phyloP scores from a whole-genome alignment of 2,113 vertebrate genomes.

The Campylomormyrus tamandua region DNA sequence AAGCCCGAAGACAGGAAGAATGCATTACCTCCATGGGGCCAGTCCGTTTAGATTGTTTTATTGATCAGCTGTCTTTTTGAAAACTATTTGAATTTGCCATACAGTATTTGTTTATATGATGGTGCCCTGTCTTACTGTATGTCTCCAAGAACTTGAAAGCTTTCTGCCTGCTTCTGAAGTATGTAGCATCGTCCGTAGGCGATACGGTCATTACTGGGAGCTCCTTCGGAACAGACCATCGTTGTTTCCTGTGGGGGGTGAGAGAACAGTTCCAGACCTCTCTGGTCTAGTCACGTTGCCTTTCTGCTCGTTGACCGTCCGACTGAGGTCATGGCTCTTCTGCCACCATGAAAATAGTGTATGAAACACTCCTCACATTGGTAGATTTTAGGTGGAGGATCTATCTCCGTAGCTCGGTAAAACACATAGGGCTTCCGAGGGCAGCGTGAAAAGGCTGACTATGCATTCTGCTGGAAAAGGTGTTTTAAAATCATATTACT shows the following conservation, averaged over 20 bases:
- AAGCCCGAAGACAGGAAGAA: not conserved
- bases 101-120: not conserved
- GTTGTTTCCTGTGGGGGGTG: conserved; percentile 40
- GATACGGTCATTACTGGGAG: conserved; percentile 48
- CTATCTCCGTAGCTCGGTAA: conserved; percentile 51
- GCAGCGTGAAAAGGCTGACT: conserved; percentile 24
- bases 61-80: not conserved
- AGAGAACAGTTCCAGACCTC: conserved; percentile 19
- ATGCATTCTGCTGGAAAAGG: conserved; percentile 24
- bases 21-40: not conserved
- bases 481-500: not conserved
- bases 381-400: conserved; percentile 63
- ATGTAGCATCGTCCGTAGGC: conserved; percentile 39
- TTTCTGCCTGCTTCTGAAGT: conserved; percentile 34
- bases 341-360: conserved; percentile 64
- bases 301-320: conserved; percentile 61
- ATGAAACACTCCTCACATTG: conserved; percentile 59
- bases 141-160: not conserved
- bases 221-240: conserved; percentile 23
- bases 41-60: not conserved
- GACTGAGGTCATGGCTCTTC: conserved; percentile 58
- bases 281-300: conserved; percentile 61
- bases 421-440: conserved; percentile 33
- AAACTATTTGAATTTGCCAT: not conserved
- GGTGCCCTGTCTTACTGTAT: not conserved